Base-by-base conservation (phyloP, 2,888 invertebrate species). In the Himalopsyche anomala region DNA sequence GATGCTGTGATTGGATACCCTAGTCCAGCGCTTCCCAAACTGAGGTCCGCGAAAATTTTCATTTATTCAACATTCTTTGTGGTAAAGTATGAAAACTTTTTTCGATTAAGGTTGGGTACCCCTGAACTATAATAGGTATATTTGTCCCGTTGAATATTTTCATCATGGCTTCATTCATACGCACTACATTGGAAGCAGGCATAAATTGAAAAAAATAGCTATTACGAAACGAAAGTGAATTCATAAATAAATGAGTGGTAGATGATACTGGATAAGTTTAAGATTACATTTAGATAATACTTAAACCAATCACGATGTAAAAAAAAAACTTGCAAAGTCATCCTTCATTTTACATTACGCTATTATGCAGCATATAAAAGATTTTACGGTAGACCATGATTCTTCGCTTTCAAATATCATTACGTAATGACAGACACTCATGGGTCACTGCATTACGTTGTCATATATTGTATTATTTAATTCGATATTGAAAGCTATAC, bases 141-240 rank as follows among this genome's bases (percentile, higher is more conserved):
- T 45, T 0, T 45, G 8, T 45, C 0, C 45, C 9, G 45, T 45
- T 45, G 45, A 45, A 45, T 9, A 8, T 9, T 45, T 45, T 9
- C 9, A 45, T 45, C 11, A 45, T 45, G 45, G 9, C 45, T 2
- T 2, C 45, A 45, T 2, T 2, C 45, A 45, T 45, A 9, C 9
- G 9, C 8, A 9, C 45, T 45, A 45, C 9, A 45, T 45, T 45
- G 45, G 9, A 45, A 45, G 45, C 11, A 45, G 8, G 9, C 45
- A 45, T 40, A 2, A 5, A 2, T 40, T 40, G 3, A 40, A 40
- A 40, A 40, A 40, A 55, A 55, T 19, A 19, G n/a, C 4, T 62
- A 19, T 62, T 19, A 62, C 28, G 62, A 62, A 62, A 62, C 9
- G 62, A 62, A 62, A 62, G 62, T 62, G 62, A 62, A 62, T 62